phyloP scores from a whole-genome alignment of 2,113 vertebrate species.

The Solenodon paradoxus region DNA sequence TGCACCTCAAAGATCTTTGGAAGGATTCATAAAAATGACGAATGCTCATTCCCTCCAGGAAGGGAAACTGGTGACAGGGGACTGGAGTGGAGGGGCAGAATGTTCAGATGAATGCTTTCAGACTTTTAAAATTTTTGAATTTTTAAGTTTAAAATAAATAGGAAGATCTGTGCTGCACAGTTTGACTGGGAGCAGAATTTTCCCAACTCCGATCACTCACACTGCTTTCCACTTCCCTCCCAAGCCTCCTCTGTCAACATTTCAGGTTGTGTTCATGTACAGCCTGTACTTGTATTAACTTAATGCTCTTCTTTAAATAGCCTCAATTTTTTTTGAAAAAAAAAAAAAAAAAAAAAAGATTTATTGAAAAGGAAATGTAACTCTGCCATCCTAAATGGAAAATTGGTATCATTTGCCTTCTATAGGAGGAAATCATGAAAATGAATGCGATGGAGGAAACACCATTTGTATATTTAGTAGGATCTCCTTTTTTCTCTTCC shows the following conservation, averaged over 20 bases:
- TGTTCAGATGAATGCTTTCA: not conserved
- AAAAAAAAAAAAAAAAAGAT: not conserved
- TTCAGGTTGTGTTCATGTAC: not conserved
- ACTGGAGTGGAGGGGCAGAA: not conserved
- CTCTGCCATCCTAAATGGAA: not conserved
- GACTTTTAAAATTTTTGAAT: no score
- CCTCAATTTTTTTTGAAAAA: no score
- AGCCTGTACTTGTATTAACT: not conserved
- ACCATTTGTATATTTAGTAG: not conserved
- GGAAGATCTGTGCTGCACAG: not conserved
- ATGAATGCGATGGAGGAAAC: not conserved
- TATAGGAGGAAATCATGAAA: not conserved
- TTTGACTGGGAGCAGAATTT: not conserved
- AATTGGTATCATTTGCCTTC: not conserved
- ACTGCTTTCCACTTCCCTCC: no score
- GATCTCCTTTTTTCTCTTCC: no score
- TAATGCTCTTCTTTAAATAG: not conserved
- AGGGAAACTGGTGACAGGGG: not conserved
- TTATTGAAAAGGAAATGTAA: not conserved
- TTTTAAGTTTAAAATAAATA: conserved; percentile 13
- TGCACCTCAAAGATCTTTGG: not conserved
- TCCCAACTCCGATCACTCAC: not conserved
- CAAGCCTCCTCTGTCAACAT: not conserved
- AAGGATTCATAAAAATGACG: not conserved
- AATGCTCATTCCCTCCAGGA: not conserved